phyloP scores from a whole-genome alignment of 2,888 invertebrate species.

The Spialia ferax region DNA sequence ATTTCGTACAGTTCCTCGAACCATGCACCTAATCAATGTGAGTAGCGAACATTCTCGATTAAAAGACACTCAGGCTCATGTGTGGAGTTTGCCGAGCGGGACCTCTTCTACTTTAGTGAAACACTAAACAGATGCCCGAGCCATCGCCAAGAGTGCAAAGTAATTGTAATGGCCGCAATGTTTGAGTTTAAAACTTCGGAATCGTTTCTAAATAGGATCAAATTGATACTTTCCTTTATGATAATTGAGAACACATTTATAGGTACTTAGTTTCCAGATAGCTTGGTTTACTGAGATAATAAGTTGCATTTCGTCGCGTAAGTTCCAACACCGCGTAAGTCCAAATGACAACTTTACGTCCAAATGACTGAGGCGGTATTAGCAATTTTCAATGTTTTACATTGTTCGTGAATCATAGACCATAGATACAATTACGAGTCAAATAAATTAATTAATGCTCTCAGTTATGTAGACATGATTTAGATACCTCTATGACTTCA shows the following conservation, averaged over 20 bases:
- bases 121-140: slow-evolving; percentile 34
- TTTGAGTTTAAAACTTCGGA: slow-evolving; percentile 3
- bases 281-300: no score
- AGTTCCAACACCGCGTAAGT: no score
- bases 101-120: slow-evolving; percentile 44
- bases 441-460: no score
- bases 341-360: no score
- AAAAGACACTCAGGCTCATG: slow-evolving; percentile 42
- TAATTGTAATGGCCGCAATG: slow-evolving; percentile 2
- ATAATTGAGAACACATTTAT: no score
- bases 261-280: no score
- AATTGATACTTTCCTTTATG: not conserved
- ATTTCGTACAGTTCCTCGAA: slow-evolving; percentile 11
- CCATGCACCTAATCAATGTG: slow-evolving; percentile 38
- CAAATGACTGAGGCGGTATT: no score
- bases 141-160: slow-evolving; percentile 24
- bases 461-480: not conserved
- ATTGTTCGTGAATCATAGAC: no score
- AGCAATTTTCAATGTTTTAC: no score
- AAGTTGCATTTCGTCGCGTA: no score
- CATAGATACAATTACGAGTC: no score
- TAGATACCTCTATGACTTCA: not conserved
- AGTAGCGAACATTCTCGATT: slow-evolving; percentile 41
- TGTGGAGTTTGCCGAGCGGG: slow-evolving; percentile 31
- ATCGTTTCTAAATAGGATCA: not conserved